phyloP scores from a whole-genome alignment of 2,888 invertebrate genomes.

The Trachelus iudaicus region DNA sequence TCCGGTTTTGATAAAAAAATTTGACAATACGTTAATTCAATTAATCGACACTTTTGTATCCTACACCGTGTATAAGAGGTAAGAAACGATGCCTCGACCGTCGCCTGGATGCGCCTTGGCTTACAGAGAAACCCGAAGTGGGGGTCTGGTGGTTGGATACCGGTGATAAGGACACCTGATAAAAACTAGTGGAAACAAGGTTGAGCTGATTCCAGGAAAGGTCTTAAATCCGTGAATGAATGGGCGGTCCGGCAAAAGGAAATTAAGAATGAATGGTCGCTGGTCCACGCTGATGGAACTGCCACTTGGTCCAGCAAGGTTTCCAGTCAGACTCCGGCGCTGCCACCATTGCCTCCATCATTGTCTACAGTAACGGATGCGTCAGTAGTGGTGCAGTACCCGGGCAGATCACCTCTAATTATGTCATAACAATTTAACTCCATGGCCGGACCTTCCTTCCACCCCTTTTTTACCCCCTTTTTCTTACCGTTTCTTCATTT shows the following conservation, averaged over 20 bases:
- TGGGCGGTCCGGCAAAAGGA: slow-evolving; percentile 46
- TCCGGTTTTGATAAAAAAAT: not conserved
- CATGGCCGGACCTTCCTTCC: slow-evolving; percentile 20
- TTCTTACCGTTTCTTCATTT: slow-evolving; percentile 5
- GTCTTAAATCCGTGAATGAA: slow-evolving; percentile 58
- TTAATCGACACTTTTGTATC: not conserved
- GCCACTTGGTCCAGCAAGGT: slow-evolving; percentile 28
- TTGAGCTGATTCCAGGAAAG: slow-evolving; percentile 41
- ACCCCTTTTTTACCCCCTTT: slow-evolving; percentile 9
- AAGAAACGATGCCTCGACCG: not conserved
- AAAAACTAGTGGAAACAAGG: not conserved
- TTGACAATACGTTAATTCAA: no score
- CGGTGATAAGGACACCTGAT: not conserved
- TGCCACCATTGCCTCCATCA: not conserved
- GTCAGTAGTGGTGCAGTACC: slow-evolving; percentile 1
- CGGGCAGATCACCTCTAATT: slow-evolving; percentile 55
- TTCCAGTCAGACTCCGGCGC: slow-evolving; percentile 28
- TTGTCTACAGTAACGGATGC: not conserved
- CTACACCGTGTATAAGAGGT: not conserved
- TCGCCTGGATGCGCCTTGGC: not conserved
- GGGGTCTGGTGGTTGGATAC: not conserved
- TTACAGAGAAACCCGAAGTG: not conserved
- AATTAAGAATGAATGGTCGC: slow-evolving; percentile 55
- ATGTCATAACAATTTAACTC: slow-evolving; percentile 62
- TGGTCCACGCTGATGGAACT: slow-evolving; percentile 31